Evolutionary conservation across 2,888 invertebrate species (phyloP).

Genomic region (Melanophora roralis): DNA sequence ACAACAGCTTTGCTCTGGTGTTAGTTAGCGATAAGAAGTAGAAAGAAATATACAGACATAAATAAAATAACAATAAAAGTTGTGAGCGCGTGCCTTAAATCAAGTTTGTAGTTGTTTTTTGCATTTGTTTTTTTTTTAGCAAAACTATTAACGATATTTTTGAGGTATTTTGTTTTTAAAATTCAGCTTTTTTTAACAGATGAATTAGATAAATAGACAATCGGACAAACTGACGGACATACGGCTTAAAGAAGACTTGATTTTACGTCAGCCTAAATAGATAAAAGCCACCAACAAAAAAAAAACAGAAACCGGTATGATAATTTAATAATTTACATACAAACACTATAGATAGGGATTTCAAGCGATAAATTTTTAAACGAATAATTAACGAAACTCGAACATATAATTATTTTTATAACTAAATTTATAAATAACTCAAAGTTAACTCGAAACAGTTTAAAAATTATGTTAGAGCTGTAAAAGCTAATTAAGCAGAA

Average conservation of each 20-base stretch:
- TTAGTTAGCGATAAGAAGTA: conserved; percentile 1
- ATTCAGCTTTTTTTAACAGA: background rate
- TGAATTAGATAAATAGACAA: background rate
- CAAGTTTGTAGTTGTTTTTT: conserved; percentile 20
- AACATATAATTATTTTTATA: too few species aligned
- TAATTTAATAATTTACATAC: too few species aligned
- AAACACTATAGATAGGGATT: too few species aligned
- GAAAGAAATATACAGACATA: conserved; percentile 1
- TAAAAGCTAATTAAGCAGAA: too few species aligned
- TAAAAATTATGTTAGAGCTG: too few species aligned
- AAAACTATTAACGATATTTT: conserved; percentile 33
- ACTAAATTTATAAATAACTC: too few species aligned
- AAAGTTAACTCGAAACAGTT: too few species aligned
- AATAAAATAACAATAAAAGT: conserved; percentile 10
- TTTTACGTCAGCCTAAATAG: background rate
- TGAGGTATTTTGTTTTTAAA: background rate
- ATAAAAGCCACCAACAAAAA: background rate
- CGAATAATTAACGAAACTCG: too few species aligned
- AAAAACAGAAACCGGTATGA: background rate
- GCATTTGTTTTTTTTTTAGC: background rate
- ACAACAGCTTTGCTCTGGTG: background rate
- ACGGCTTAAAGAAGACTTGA: background rate
- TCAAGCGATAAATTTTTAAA: too few species aligned
- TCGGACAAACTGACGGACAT: background rate
- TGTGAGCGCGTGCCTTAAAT: conserved; percentile 55